Evolutionary conservation across 2,113 vertebrate genomes (phyloP).

Genomic region (Mus pahari): DNA sequence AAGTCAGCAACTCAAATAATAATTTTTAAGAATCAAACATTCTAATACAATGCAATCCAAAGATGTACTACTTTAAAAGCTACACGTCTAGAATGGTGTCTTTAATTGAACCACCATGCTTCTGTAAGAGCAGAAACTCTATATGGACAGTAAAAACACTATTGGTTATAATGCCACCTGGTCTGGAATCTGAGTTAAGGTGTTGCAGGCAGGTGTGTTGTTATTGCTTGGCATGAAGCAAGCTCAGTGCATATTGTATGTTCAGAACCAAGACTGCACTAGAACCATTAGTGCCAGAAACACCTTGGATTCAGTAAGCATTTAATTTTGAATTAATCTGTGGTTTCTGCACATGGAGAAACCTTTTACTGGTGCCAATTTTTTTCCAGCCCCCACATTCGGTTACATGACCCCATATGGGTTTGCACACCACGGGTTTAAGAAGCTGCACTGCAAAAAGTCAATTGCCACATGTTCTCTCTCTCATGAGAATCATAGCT

Average conservation of each 20-base stretch:
- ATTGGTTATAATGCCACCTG: no score
- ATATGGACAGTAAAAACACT: no score
- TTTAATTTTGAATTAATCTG: neutral
- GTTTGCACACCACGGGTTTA: neutral
- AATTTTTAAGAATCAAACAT: neutral
- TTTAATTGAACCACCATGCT: neutral
- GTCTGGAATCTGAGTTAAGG: neutral
- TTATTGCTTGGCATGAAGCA: neutral
- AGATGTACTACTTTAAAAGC: neutral
- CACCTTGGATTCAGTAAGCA: neutral
- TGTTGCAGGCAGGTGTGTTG: no score
- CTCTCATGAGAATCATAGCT: neutral
- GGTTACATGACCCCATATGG: neutral
- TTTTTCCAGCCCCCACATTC: neutral
- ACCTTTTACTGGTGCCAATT: neutral
- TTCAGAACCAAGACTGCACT: neutral
- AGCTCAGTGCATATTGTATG: neutral
- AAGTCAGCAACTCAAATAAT: neutral
- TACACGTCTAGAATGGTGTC: neutral
- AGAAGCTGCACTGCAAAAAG: neutral
- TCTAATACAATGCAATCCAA: neutral
- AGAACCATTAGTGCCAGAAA: neutral
- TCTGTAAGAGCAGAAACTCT: neutral
- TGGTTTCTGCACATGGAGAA: neutral
- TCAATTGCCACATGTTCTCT: neutral